Evolutionary conservation across 2,888 invertebrate genomes (phyloP).

Genomic region (Archaeoteleia sp.): DNA sequence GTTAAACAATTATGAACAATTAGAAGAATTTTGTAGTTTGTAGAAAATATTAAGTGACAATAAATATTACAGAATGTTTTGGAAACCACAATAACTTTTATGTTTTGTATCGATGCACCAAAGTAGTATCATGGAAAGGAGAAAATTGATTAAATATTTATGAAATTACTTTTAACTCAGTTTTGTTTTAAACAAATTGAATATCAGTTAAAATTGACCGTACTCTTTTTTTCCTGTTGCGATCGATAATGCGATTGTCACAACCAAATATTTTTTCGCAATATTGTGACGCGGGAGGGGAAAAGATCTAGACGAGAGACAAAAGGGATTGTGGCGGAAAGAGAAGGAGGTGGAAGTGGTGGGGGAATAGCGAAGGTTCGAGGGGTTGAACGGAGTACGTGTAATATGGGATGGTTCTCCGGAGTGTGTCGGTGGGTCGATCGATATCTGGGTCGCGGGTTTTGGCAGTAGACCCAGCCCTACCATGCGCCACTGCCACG

Average conservation of each 20-base stretch:
- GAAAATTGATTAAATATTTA: no score
- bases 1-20: no score
- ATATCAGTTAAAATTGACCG: no score
- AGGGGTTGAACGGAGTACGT: constrained; percentile 35
- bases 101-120: not conserved
- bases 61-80: no score
- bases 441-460: constrained; percentile 75
- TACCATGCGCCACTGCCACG: constrained; percentile 45
- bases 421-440: constrained; percentile 72
- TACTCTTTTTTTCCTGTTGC: no score
- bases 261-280: no score
- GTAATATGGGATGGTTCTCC: constrained; percentile 44
- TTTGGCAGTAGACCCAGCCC: constrained; percentile 70
- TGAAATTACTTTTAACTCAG: not conserved
- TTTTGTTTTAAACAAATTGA: no score
- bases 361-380: constrained; percentile 14
- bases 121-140: not conserved
- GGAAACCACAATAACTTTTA: not conserved
- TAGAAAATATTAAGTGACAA: no score
- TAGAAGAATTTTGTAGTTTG: no score
- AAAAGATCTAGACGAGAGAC: constrained; percentile 15
- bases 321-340: constrained; percentile 15
- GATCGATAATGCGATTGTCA: not conserved
- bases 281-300: constrained; percentile 19
- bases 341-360: constrained; percentile 8